Evolutionary conservation across 2,888 invertebrate species (phyloP).

Genomic region (Linnaemya vulpina): DNA sequence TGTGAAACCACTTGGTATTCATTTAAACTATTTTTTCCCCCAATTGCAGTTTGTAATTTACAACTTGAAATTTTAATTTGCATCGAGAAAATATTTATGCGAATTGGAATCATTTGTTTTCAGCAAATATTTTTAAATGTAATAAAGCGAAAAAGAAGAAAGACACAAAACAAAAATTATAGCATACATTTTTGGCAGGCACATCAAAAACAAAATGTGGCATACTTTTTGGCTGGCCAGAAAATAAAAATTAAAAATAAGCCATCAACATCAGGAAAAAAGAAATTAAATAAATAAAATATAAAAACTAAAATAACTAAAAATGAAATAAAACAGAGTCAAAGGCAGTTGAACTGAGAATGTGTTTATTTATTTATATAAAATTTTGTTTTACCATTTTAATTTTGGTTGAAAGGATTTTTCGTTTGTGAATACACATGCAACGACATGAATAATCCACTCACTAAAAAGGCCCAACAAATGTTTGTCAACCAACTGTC

Average conservation of each 20-base stretch:
- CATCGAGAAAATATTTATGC: constrained; percentile 29
- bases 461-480: constrained; percentile 36
- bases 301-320: constrained; percentile 65
- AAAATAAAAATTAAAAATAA: constrained; percentile 58
- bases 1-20: constrained; percentile 1
- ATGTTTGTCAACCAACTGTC: constrained; percentile 66
- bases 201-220: constrained; percentile 67
- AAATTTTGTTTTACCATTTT: constrained; percentile 14
- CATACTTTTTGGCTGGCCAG: constrained; percentile 70
- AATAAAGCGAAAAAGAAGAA: neutral
- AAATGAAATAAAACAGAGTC: constrained; percentile 66
- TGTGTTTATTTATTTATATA: constrained; percentile 65
- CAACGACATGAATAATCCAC: constrained; percentile 19
- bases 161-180: constrained; percentile 21
- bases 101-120: constrained; percentile 1
- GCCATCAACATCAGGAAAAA: constrained; percentile 32
- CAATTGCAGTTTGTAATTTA: constrained; percentile 54
- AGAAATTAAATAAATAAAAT: constrained; percentile 42
- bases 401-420: constrained; percentile 52
- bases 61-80: constrained; percentile 49
- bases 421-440: constrained; percentile 38
- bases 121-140: constrained; percentile 25
- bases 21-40: constrained; percentile 30
- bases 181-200: constrained; percentile 61
- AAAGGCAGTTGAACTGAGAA: constrained; percentile 68